Evolutionary conservation across 2,113 vertebrate species (phyloP).

Genomic region (Hiodon alosoides): DNA sequence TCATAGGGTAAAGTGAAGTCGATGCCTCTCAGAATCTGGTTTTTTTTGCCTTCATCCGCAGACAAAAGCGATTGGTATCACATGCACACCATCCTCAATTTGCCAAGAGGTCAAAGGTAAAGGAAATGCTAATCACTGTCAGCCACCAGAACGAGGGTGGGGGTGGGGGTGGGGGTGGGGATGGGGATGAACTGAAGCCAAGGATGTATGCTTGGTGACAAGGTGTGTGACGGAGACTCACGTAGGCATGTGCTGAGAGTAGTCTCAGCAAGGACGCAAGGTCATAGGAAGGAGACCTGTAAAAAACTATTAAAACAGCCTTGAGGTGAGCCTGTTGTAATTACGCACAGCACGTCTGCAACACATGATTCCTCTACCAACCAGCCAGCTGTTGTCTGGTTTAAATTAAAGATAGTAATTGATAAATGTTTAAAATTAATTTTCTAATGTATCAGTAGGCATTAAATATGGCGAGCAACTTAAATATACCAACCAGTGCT

Average conservation of each 20-base stretch:
- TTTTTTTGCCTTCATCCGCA: no score
- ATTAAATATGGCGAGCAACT: conserved; percentile 4
- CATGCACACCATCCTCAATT: conserved; percentile 48
- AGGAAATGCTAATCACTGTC: conserved; percentile 61
- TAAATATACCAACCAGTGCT: neutral
- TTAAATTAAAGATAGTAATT: conserved; percentile 27
- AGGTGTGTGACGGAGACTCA: conserved; percentile 64
- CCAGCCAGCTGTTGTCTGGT: conserved; percentile 58
- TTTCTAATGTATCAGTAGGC: conserved; percentile 17
- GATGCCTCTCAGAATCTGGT: no score
- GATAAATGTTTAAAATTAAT: conserved; percentile 6
- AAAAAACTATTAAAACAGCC: conserved; percentile 65
- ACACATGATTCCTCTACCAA: conserved; percentile 69
- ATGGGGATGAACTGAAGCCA: conserved; percentile 48
- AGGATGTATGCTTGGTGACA: conserved; percentile 72
- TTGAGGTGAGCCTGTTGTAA: conserved; percentile 63
- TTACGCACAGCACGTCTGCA: conserved; percentile 70
- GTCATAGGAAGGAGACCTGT: conserved; percentile 58
- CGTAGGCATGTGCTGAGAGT: conserved; percentile 51
- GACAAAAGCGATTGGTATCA: conserved; percentile 29
- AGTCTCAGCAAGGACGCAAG: conserved; percentile 59
- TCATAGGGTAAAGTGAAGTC: no score
- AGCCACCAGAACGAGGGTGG: conserved; percentile 59
- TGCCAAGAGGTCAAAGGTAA: conserved; percentile 56
- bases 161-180: no score